Evolutionary conservation across 2,888 invertebrate genomes (phyloP), one percentile per base, ranked within the genome.

Genomic region (Agrotis segetum): DNA sequence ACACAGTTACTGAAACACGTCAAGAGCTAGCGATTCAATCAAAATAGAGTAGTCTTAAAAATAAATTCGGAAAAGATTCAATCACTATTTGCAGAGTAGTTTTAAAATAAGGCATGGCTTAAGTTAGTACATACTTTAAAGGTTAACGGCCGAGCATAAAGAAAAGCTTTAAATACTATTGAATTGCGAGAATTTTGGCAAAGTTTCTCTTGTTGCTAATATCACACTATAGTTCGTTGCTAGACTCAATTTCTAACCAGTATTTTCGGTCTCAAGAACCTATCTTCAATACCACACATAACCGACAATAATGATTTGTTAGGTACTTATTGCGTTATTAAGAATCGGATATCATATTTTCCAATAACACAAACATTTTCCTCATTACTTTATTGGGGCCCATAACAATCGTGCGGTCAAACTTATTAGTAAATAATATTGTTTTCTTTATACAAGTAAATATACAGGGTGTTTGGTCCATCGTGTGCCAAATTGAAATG

Each of bases 351-450:
- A 75, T 72, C 53, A 60, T 68, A 78, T 75, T 77, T 78, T 68
- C 71, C 58, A 74, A 72, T 71, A 75, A 66, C 63, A 63, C 29
- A 34, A 63, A n/a, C 49, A 59, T 82, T 81, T 71, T 74, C 76
- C 82, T 82, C 60, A 60, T 78, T 82, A 67, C 61, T 67, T 76
- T 63, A 73, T 78, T 71, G 60, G 47, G 56, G 29, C 29, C 56
- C 47, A 71, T 76, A 78, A 80, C 60, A 76, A 56, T 68, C 19
- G 34, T 60, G 40, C 44, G 34, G 73, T 65, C 66, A 71, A 55
- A 64, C 58, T 69, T 64, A 74, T 80, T 70, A 70, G 73, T 56
- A 77, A 84, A 64, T 67, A 74, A 82, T 74, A 75, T 63, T 6
- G 34, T 34, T 56, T 19, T 17, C 56, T 40, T 47, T n/a, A 56